Conservation (phyloP, 2,113 vertebrate genomes). For the Isurus oxyrinchus region DNA sequence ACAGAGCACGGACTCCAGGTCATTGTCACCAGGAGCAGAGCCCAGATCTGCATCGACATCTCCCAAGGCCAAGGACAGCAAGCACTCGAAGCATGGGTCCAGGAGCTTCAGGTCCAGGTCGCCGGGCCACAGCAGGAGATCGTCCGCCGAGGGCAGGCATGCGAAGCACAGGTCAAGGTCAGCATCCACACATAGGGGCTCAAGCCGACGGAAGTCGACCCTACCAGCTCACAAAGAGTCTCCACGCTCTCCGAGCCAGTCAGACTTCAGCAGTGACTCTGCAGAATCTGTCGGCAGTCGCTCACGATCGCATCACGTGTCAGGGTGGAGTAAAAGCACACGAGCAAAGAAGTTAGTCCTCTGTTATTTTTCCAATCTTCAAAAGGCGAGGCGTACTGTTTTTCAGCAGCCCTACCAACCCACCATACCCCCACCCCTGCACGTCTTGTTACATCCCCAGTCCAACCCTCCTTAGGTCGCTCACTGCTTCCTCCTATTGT, state of each 20-base stretch:
- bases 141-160: conserved; percentile 54
- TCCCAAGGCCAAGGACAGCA: conserved; percentile 54
- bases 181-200: conserved; percentile 57
- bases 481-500: background rate
- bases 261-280: conserved; percentile 77
- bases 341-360: conserved; percentile 72
- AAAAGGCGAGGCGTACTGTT: background rate
- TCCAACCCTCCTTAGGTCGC: background rate
- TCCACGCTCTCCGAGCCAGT: conserved; percentile 64
- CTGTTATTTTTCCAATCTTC: background rate
- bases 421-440: too few relatives aligned
- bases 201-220: conserved; percentile 60
- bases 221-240: conserved; percentile 53
- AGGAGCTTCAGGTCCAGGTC: conserved; percentile 54
- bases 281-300: conserved; percentile 62
- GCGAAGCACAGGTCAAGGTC: conserved; percentile 55
- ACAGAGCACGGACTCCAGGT: conserved; percentile 71
- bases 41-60: conserved; percentile 55
- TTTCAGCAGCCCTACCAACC: background rate
- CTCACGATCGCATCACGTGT: conserved; percentile 45
- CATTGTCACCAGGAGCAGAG: conserved; percentile 61
- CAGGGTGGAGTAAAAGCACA: conserved; percentile 60
- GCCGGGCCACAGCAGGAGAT: conserved; percentile 54
- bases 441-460: background rate
- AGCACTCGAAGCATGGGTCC: conserved; percentile 51